Percentiles rank a stretch among this genome's conserved stretches.
Evolutionary conservation across 2,113 vertebrate genomes (phyloP).

Genomic region (Eolophus roseicapilla): DNA sequence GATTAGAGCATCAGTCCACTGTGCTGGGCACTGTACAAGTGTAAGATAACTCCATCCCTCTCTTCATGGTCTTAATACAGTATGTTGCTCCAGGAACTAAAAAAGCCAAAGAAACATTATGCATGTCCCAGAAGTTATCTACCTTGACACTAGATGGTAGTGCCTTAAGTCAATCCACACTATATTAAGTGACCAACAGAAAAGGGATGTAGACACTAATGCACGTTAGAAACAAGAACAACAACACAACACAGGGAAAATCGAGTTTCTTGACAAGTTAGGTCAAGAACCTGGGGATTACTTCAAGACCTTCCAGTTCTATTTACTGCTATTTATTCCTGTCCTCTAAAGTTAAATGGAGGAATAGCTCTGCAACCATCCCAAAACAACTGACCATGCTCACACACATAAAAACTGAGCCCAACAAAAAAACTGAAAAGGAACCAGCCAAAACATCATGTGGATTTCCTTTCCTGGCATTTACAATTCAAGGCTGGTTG

Average conservation of each 20-base stretch:
- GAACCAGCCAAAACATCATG: background rate
- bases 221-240: background rate
- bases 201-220: fast-evolving
- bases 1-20: background rate
- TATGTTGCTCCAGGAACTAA: background rate
- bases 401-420: background rate
- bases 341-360: background rate
- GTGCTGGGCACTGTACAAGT: fast-evolving
- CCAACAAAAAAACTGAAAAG: background rate
- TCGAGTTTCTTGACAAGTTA: background rate
- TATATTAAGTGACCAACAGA: fast-evolving
- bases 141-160: fast-evolving
- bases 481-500: background rate
- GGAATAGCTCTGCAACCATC: background rate
- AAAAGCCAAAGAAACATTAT: background rate
- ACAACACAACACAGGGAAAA: fast-evolving
- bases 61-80: fast-evolving
- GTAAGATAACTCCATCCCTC: fast-evolving
- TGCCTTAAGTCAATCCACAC: background rate
- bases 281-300: background rate
- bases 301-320: background rate
- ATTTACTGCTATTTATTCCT: background rate
- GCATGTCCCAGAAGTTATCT: fast-evolving
- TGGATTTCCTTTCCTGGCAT: background rate
- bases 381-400: background rate